A percentile compares a stretch with the other conserved stretches of the same genome.
phyloP scores from a whole-genome alignment of 53 echinoderm and acorn worm genomes.

The Holothuria leucospilota region DNA sequence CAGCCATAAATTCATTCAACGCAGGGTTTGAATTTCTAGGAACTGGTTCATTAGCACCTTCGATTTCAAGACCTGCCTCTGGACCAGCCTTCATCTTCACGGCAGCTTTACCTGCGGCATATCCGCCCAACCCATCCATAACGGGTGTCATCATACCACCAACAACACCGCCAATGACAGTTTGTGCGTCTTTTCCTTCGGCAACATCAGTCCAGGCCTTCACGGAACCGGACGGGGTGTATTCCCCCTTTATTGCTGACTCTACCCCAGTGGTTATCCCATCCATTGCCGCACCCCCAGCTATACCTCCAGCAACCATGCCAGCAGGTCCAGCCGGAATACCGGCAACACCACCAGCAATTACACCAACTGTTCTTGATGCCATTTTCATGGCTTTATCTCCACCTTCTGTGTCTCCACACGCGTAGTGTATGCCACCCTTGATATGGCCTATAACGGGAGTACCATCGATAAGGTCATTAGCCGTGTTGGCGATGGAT shows the following conservation, averaged over 20 bases:
- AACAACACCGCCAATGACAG: constrained; percentile 24
- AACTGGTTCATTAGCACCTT: constrained; percentile 4
- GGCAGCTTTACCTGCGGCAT: constrained; percentile 17
- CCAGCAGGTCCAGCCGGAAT: constrained; percentile 41
- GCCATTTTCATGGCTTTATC: constrained; percentile 41
- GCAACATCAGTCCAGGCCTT: constrained; percentile 23
- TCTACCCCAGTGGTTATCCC: constrained; percentile 42
- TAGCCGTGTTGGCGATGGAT: not conserved
- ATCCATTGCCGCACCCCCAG: constrained; percentile 45
- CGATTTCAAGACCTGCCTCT: not conserved
- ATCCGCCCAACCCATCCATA: constrained; percentile 14
- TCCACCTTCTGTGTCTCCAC: constrained; percentile 11
- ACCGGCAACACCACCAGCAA: constrained; percentile 35
- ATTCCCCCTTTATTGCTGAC: constrained; percentile 17
- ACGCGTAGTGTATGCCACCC: constrained; percentile 16
- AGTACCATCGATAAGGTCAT: constrained; percentile 25
- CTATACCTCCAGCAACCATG: constrained; percentile 28
- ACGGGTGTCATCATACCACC: constrained; percentile 23
- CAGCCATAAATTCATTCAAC: constrained; percentile 10
- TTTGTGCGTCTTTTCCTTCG: constrained; percentile 23
- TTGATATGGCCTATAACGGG: constrained; percentile 42
- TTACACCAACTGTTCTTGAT: constrained; percentile 23
- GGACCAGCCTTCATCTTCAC: constrained; percentile 21
- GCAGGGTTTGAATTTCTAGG: not conserved
- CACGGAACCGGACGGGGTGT: constrained; percentile 25